These are phyloP conservation scores for Xerus inauris DNA, from an alignment of 2,113 vertebrate genomes.

Conservation along the genomic window DNA sequence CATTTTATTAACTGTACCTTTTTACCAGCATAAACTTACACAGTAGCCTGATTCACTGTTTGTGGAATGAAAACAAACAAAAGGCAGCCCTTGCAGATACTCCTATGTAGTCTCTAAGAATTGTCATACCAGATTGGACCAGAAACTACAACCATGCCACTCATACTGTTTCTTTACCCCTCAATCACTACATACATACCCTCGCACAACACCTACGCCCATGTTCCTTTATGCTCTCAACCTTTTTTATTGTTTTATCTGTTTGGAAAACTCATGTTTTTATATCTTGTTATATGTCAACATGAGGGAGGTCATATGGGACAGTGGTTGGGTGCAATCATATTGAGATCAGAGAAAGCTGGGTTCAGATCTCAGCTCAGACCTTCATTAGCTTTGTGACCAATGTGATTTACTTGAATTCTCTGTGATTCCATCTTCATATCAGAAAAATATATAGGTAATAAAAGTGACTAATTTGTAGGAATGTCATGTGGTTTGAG, in stretches of 20 bases:
- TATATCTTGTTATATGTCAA: not conserved
- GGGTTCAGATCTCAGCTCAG: not conserved
- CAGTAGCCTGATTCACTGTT: not conserved
- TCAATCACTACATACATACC: not conserved
- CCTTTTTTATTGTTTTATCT: not conserved
- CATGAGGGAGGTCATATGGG: not conserved
- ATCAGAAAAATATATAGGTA: not conserved
- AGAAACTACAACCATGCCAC: not conserved
- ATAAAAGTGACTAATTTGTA: not conserved
- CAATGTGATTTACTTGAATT: not conserved
- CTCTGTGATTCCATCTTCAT: not conserved
- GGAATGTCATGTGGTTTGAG: not conserved
- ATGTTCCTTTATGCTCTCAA: not conserved
- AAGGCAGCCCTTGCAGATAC: not conserved
- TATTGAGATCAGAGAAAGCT: not conserved
- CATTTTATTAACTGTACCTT: not conserved
- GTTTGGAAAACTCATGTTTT: not conserved
- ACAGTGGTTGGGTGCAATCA: not conserved
- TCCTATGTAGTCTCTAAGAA: not conserved
- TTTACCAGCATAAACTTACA: conserved; percentile 23
- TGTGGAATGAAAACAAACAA: not conserved
- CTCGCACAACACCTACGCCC: not conserved
- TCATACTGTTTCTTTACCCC: not conserved
- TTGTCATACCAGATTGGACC: not conserved
- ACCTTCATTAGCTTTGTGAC: not conserved